Base-by-base conservation (phyloP, 2,113 vertebrate species). In the Pelodiscus sinensis region DNA sequence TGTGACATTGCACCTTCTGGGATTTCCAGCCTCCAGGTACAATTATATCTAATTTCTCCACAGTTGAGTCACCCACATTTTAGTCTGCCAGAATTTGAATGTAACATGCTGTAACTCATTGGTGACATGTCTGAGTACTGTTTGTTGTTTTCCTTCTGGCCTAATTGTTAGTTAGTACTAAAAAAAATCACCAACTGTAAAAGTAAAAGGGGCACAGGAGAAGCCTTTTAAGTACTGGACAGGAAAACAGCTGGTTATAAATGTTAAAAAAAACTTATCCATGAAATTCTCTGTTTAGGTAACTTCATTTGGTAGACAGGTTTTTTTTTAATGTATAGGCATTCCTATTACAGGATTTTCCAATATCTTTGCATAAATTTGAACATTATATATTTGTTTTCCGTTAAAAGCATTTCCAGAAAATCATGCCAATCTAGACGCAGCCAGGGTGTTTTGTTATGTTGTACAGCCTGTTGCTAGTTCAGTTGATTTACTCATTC, bases 341-440 rank as follows among this genome's bases (percentile, higher is more conserved):
- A 88, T 95, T 24, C 3, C 21, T 84, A 2, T 27, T 62, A 22
- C 13, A 77, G 54, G 68, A 52, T 35, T 91, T 91, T 83, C 56
- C 87, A 93, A 44, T 14, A 90, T 68, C 90, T 86, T 79, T 87
- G 51, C 83, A 15, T 92, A 86, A 93, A 85, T 62, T 81, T 90
- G 77, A 81, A 0, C 0, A 0, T 29, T 79, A 25, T 77, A 51
- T 80, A n/a, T 88, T 94, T 92, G 87, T 73, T n/a, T n/a, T n/a
- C n/a, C n/a, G n/a, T n/a, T n/a, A n/a, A n/a, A n/a, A n/a, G n/a
- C n/a, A n/a, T n/a, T n/a, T n/a, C n/a, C n/a, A n/a, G n/a, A n/a
- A n/a, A n/a, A n/a, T n/a, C n/a, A n/a, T n/a, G n/a, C n/a, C n/a
- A n/a, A n/a, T n/a, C n/a, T n/a, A n/a, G n/a, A n/a, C n/a, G n/a